Evolutionary conservation across 2,113 vertebrate genomes (phyloP).

Genomic region (Nematolebias whitei): DNA sequence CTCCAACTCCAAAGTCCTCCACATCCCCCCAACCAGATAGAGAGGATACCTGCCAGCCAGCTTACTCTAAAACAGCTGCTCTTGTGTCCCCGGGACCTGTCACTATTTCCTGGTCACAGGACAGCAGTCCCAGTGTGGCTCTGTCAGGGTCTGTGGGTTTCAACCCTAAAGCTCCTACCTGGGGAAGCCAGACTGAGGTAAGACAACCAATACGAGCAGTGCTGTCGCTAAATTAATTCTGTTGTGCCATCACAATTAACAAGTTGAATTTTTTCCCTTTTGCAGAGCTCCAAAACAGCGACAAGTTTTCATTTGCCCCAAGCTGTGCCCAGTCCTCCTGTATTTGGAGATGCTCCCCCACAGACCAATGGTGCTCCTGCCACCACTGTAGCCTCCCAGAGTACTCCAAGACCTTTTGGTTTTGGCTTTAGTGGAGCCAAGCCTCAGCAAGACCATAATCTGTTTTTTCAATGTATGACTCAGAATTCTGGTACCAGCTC

Average conservation of each 20-base stretch:
- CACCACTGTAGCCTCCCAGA: conserved; percentile 79
- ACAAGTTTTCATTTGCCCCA: conserved; percentile 82
- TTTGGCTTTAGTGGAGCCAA: conserved; percentile 87
- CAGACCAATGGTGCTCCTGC: conserved; percentile 88
- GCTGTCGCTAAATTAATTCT: neutral
- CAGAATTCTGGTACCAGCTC: conserved; percentile 86
- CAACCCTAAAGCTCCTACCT: conserved; percentile 82
- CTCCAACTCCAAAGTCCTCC: conserved; percentile 78
- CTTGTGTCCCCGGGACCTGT: conserved; percentile 83
- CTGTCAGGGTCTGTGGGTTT: conserved; percentile 78
- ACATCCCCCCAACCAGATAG: conserved; percentile 83
- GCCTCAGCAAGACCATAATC: conserved; percentile 88
- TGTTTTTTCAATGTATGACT: conserved; percentile 98
- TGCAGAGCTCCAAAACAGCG: conserved; percentile 85
- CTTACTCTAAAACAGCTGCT: conserved; percentile 82
- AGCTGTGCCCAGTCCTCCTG: conserved; percentile 75
- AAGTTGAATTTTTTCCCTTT: conserved; percentile 37
- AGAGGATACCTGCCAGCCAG: conserved; percentile 74
- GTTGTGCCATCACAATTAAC: neutral
- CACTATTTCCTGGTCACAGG: conserved; percentile 82
- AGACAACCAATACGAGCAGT: conserved; percentile 60
- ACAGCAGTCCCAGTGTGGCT: conserved; percentile 74
- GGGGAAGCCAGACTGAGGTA: conserved; percentile 88
- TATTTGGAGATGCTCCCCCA: conserved; percentile 86
- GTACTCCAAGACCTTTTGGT: conserved; percentile 84